A percentile compares a stretch with the other conserved stretches of the same genome.
Evolutionary conservation across 64 coral and sea anemone genomes (phyloP).

Genomic region (Hydrozoanthus tunicans): DNA sequence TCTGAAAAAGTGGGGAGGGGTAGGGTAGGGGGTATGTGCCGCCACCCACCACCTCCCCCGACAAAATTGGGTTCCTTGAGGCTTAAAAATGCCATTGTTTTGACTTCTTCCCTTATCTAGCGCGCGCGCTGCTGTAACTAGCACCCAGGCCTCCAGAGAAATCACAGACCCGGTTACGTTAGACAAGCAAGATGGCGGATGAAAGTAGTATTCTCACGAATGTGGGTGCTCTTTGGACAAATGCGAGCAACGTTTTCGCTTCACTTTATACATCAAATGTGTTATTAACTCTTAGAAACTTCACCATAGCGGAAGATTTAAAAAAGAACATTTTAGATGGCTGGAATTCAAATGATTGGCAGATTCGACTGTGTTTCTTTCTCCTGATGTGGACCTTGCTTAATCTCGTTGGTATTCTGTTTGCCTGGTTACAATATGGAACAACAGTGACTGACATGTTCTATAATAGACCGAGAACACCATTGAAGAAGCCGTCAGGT

Average conservation of each 20-base stretch:
- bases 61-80: no score
- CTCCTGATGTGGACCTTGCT: slow-evolving; percentile 29
- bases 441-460: slow-evolving; percentile 39
- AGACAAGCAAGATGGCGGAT: slow-evolving; percentile 46
- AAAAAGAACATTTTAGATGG: slow-evolving; percentile 25
- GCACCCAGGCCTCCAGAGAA: no score
- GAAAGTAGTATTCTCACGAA: neutral
- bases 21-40: no score
- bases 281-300: neutral
- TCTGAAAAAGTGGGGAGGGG: no score
- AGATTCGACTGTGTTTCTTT: slow-evolving; percentile 44
- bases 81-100: no score
- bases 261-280: neutral
- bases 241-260: neutral
- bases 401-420: slow-evolving; percentile 45
- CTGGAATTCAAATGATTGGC: slow-evolving; percentile 54
- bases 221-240: neutral
- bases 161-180: neutral
- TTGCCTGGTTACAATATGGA: slow-evolving; percentile 39
- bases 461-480: slow-evolving; percentile 48
- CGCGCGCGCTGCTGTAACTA: no score
- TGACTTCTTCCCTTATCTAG: no score
- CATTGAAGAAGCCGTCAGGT: neutral
- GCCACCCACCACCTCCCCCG: no score
- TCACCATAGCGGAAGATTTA: neutral